Evolutionary conservation across 2,888 invertebrate genomes (phyloP).

Genomic region (Aradus depressus): DNA sequence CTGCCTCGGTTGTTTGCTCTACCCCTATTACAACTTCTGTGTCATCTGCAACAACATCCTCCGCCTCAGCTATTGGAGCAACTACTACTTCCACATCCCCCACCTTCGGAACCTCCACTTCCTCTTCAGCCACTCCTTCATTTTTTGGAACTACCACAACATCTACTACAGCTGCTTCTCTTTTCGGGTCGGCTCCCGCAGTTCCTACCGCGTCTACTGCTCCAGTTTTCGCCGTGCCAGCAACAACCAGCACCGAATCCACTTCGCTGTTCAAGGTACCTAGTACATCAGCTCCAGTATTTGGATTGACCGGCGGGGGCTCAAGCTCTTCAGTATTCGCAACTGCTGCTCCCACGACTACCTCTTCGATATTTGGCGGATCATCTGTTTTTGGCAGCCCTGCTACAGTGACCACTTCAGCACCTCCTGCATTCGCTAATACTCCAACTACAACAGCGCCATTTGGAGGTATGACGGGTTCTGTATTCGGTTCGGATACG

Average conservation of each 20-base stretch:
- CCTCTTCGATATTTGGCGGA: constrained; percentile 15
- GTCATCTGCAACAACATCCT: not conserved
- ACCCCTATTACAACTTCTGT: too few relatives aligned
- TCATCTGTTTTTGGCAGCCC: constrained; percentile 3
- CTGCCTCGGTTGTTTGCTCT: not conserved
- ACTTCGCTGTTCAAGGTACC: too few relatives aligned
- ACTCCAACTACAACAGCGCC: too few relatives aligned
- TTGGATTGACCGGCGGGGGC: constrained; percentile 14
- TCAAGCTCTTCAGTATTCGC: too few relatives aligned
- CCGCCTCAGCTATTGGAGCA: constrained; percentile 14
- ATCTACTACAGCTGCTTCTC: constrained; percentile 10
- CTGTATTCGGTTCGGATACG: too few relatives aligned
- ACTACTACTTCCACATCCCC: constrained; percentile 1
- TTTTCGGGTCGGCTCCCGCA: constrained; percentile 5
- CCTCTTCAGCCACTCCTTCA: constrained; percentile 9
- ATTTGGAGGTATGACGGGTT: too few relatives aligned
- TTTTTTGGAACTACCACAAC: constrained; percentile 14
- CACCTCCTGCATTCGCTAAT: too few relatives aligned
- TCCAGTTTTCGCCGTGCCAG: constrained; percentile 15
- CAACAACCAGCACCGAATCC: not conserved
- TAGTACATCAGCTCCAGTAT: constrained; percentile 7
- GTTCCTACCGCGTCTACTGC: constrained; percentile 14
- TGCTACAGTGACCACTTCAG: not conserved
- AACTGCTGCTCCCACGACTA: constrained; percentile 6
- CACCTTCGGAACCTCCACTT: constrained; percentile 13